Conservation (phyloP, 2,113 vertebrate genomes). For the Ifrita kowaldi region DNA sequence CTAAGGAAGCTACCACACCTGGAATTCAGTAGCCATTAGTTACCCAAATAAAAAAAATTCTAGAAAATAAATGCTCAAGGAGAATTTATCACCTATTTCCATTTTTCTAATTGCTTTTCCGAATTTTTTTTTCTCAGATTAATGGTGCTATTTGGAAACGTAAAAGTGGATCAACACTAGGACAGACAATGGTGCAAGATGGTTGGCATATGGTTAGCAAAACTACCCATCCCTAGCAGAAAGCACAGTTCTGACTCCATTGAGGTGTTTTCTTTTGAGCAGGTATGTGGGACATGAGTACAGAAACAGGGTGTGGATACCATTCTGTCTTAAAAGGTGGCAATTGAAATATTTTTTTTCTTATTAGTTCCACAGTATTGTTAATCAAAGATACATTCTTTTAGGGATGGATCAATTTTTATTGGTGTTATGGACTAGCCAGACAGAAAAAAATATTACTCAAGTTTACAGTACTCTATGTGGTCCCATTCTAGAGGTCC, state of each 20-base stretch:
- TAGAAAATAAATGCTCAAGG: neutral
- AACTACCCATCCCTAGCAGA: neutral
- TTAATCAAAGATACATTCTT: neutral
- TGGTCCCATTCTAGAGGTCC: neutral
- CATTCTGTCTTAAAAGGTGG: neutral
- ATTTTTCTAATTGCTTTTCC: neutral
- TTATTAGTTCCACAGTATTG: neutral
- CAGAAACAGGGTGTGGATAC: neutral
- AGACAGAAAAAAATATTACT: neutral
- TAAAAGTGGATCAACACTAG: neutral
- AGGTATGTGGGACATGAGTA: neutral
- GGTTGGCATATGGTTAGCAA: neutral
- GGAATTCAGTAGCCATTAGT: neutral
- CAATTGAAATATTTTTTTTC: neutral
- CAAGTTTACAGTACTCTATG: neutral
- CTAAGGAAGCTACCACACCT: neutral
- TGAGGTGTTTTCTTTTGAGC: neutral
- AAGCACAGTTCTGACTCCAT: neutral
- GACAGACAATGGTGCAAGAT: neutral
- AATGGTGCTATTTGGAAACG: neutral
- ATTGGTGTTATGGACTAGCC: neutral
- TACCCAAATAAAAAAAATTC: rapidly evolving
- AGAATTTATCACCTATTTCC: neutral
- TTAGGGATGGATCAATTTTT: neutral
- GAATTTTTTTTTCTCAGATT: neutral